Evolutionary conservation across 2,888 invertebrate species (phyloP), one percentile per base, ranked within the genome.

Genomic region (Clepsis dumicolana): DNA sequence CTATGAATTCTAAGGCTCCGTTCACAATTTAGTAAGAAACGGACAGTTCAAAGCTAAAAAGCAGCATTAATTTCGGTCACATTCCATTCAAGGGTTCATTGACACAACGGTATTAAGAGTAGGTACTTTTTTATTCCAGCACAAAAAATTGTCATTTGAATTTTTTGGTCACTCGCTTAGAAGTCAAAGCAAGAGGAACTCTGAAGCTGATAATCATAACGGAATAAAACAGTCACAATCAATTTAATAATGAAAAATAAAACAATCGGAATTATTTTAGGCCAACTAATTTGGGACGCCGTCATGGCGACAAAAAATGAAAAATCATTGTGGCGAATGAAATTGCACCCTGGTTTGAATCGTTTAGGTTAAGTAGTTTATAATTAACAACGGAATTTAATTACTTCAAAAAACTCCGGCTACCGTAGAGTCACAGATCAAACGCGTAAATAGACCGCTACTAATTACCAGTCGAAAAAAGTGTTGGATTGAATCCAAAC

Each of bases 401-500:
- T 90, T 89, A 88, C 78, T 73, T 74, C 80, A 82, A 82, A 84
- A 88, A 85, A 83, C 73, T 71, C 14, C 75, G 72, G 87, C 89
- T 88, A 88, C 87, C 86, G 89, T 82, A 77, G 78, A 84, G 80
- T 84, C 80, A 81, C 79, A 86, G 79, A 83, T 80, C 83, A 80
- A 89, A 86, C 80, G 81, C 82, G 85, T 88, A 88, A 89, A 88
- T 83, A 85, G 80, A 86, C 88, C 91, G 88, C 89, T 82, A 90
- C 93, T 91, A 92, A 93, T 91, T 86, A 88, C 80, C 73, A 54
- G 64, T 70, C 74, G 74, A 85, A 90, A 92, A 91, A 91, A 89
- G 79, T 82, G 74, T 84, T 81, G 87, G 89, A 93, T 91, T 93
- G 93, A 93, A 92, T 92, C 85, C 87, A 91, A 92, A 92, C 93